Evolutionary conservation across 2,113 vertebrate species (phyloP).

Genomic region (Mixornis gularis): DNA sequence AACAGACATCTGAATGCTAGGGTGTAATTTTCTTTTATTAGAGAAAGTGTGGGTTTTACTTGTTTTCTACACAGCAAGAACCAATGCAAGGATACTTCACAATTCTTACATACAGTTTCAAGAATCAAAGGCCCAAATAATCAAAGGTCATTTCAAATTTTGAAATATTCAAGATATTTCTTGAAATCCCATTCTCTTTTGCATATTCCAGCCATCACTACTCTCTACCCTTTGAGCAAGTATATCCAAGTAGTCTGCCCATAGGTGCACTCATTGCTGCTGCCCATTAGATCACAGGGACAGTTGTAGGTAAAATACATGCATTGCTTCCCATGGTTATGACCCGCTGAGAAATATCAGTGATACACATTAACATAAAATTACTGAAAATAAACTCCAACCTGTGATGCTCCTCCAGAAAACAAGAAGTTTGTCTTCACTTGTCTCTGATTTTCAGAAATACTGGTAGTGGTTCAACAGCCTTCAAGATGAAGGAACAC

Average conservation of each 20-base stretch:
- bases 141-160: not conserved
- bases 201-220: not conserved
- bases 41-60: not conserved
- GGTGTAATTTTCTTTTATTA: not conserved
- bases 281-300: not conserved
- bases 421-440: not conserved
- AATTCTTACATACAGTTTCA: not conserved
- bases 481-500: not conserved
- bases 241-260: not conserved
- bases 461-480: not conserved
- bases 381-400: not conserved
- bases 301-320: not conserved
- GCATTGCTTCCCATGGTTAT: not conserved
- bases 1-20: not conserved
- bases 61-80: not conserved
- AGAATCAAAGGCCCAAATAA: not conserved
- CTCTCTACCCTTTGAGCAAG: not conserved
- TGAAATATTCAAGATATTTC: not conserved
- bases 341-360: not conserved
- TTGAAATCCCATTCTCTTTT: not conserved
- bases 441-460: not conserved
- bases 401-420: not conserved
- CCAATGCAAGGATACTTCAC: not conserved
- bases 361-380: not conserved
- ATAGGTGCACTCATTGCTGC: not conserved